Base-by-base conservation (phyloP, 2,113 vertebrate genomes). In the Scomber colias region DNA sequence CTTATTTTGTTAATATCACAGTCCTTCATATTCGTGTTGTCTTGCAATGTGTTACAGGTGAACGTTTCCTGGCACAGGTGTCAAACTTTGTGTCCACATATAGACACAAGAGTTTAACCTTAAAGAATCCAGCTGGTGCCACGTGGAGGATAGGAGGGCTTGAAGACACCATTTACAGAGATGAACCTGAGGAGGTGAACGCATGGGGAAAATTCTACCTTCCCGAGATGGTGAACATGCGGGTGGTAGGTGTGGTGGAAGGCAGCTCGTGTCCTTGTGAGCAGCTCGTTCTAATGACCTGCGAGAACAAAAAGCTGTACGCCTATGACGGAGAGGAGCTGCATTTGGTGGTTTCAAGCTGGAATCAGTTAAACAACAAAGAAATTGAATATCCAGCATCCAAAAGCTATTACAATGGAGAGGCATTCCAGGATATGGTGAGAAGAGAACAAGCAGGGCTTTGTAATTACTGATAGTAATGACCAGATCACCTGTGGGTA, bases 161-260 rank as follows among this genome's bases (percentile, higher is more conserved):
- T 0, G 14, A 68, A 0, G 61, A 77, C 67, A 92, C 86, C 2
- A 55, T 73, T 11, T 90, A 89, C 57, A 46, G 3, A 0, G 24
- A 12, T 0, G 3, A 19, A 0, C 0, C 21, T 0, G 2, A 16
- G 0, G 64, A 57, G 4, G 45, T 82, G 46, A 31, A 88, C 2
- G 77, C 59, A 9, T 92, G 89, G 83, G 79, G 73, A 0, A 68
- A 79, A 5, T 89, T 85, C 60, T 92, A 84, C 30, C 86, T 92
- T 2, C 79, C 61, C 0, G 3, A 71, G 0, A 6, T 0, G 6
- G 72, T 81, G 0, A 53, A 1, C 2, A 89, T 92, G 86, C 27
- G 67, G 51, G 89, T 91, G 5, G 0, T 92, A 0, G 88, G 89
- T 21, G 64, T 72, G 4, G 72, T 85, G 10, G 11, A 75, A 61